These are phyloP conservation scores for Enteromius radiatus DNA, from an alignment of 2,797 vertebrate genomes.

Conservation along the genomic window DNA sequence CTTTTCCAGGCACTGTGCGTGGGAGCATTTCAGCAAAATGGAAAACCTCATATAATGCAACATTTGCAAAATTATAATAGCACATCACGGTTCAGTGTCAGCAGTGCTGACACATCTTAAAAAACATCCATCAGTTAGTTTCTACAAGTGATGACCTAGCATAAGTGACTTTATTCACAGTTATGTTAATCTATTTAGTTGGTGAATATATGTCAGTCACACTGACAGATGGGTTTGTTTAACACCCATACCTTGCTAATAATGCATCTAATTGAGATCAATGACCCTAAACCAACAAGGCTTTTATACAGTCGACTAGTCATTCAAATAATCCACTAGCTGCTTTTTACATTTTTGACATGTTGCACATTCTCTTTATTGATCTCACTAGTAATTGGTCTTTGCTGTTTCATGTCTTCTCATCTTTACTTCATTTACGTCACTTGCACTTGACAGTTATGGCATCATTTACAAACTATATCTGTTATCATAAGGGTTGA, in stretches of 20 bases:
- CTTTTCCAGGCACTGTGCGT: neutral
- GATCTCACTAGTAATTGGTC: neutral
- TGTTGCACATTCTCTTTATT: neutral
- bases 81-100: neutral
- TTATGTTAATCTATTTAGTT: neutral
- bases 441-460: conserved; percentile 9
- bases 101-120: conserved; percentile 13
- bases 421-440: conserved; percentile 3
- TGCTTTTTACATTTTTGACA: neutral
- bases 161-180: neutral
- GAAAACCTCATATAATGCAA: neutral
- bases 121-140: neutral
- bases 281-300: neutral
- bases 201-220: neutral
- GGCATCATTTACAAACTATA: conserved; percentile 28
- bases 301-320: neutral
- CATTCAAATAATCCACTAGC: neutral
- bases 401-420: neutral
- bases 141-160: neutral
- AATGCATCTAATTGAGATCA: neutral
- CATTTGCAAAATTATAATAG: conserved; percentile 5
- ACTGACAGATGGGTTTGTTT: neutral
- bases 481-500: conserved; percentile 21
- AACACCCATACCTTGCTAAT: neutral
- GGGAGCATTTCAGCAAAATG: neutral